A percentile compares a stretch with the other conserved stretches of the same genome.
Evolutionary conservation across 2,888 invertebrate species (phyloP).

Genomic region (Pandemis cinnamomeana): DNA sequence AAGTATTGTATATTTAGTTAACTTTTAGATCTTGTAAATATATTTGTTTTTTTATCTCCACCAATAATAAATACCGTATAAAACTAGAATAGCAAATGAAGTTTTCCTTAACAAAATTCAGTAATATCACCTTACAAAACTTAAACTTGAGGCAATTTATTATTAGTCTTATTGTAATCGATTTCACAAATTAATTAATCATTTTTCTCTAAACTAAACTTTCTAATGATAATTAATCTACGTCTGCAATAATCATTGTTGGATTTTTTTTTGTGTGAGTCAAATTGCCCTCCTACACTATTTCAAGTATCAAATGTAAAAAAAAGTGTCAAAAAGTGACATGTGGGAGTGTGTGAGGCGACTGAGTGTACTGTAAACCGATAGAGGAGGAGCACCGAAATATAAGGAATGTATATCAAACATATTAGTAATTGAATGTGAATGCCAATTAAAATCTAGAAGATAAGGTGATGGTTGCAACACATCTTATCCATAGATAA

Average conservation of each 20-base stretch:
- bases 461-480: conserved; percentile 26
- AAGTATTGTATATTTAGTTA: no score
- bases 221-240: conserved; percentile 41
- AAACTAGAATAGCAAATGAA: neutral
- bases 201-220: conserved; percentile 15
- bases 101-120: neutral
- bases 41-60: no score
- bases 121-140: neutral
- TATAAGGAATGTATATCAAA: no score
- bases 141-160: neutral
- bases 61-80: no score
- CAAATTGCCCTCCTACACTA: no score
- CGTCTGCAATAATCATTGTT: conserved; percentile 15
- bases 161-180: conserved; percentile 14
- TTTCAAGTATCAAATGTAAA: no score
- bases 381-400: no score
- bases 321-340: no score
- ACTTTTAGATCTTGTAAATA: no score
- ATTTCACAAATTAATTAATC: conserved; percentile 20
- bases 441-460: conserved; percentile 11
- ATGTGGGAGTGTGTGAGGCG: no score
- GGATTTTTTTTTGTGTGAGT: neutral
- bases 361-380: no score
- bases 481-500: conserved; percentile 13
- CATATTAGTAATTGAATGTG: conserved; percentile 11